Evolutionary conservation across 2,113 vertebrate species (phyloP), one percentile per base, ranked within the genome.

Genomic region (Corydoras maculifer): DNA sequence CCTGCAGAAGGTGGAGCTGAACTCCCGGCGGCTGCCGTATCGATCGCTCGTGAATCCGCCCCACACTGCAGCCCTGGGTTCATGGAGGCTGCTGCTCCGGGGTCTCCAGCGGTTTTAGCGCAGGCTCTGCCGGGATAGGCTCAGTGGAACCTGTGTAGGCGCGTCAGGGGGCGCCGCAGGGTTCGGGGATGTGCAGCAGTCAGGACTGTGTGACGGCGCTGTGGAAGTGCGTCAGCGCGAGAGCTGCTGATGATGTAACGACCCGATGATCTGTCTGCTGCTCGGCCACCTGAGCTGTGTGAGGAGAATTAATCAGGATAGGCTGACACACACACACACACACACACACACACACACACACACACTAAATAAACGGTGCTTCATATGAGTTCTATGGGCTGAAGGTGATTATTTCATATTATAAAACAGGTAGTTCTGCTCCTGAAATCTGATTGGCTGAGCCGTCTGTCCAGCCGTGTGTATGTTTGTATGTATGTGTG

Each of bases 191-290:
- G 58, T 66, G 30, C 35, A 66, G 73, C 70, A 70, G 51, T 77
- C 53, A 66, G 62, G 62, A 67, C 53, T 66, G 58, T 35, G 9
- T 48, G 54, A n/a, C 35, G 43, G 65, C 61, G 62, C 14, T 54
- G 49, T 32, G 65, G 18, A 59, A 62, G 68, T 74, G 68, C 68
- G 54, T 74, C 72, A 71, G 30, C 59, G 35, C 35, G 35, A 69
- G 61, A 55, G 67, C 62, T 67, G 50, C 14, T 5, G 62, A 8
- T 74, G 58, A 74, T 55, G 35, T 62, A 61, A 65, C 3, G n/a
- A 66, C 58, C 57, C 32, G 53, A 58, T 72, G 65, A 69, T 75
- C 62, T 60, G 31, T 60, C 43, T 32, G 49, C 43, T 55, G 18
- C 13, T 59, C 60, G 53, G 59, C 31, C 57, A 66, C 50, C 51